These are phyloP conservation scores for Macroglossus sobrinus DNA, from an alignment of 2,113 vertebrate genomes.

Conservation along the genomic window DNA sequence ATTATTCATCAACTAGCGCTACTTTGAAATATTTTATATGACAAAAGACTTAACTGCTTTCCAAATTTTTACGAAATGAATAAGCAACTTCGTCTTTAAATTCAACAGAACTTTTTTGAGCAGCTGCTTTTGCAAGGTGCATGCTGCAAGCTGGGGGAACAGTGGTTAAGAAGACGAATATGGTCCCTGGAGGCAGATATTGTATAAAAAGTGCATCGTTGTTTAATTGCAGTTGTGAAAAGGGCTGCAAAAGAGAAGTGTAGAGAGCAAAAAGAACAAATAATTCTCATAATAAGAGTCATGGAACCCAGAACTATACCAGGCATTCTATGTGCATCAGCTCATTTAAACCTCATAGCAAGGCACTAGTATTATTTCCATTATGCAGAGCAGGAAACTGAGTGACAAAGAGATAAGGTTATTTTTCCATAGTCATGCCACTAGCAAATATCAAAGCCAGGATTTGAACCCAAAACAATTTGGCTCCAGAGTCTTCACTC, in stretches of 20 bases:
- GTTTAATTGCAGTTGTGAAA: slow-evolving; percentile 2
- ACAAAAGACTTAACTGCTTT: neutral
- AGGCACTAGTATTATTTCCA: neutral
- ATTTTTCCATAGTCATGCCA: neutral
- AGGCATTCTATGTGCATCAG: too few relatives aligned
- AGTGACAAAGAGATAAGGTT: neutral
- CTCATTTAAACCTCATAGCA: neutral
- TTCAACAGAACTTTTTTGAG: neutral
- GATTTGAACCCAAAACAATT: neutral
- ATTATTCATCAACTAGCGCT: neutral
- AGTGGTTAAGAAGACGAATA: neutral
- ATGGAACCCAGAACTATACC: neutral
- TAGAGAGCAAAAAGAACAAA: neutral
- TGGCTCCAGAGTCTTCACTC: neutral
- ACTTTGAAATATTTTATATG: neutral
- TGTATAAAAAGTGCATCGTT: neutral
- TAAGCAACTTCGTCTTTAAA: neutral
- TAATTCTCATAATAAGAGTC: neutral
- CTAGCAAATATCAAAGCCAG: neutral
- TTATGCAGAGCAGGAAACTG: neutral
- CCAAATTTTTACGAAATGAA: neutral
- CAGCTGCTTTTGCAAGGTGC: neutral
- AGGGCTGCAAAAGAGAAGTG: neutral
- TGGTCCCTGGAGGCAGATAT: neutral
- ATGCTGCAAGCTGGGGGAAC: neutral